Evolutionary conservation across 2,888 invertebrate species (phyloP).

Genomic region (Timandra comae): DNA sequence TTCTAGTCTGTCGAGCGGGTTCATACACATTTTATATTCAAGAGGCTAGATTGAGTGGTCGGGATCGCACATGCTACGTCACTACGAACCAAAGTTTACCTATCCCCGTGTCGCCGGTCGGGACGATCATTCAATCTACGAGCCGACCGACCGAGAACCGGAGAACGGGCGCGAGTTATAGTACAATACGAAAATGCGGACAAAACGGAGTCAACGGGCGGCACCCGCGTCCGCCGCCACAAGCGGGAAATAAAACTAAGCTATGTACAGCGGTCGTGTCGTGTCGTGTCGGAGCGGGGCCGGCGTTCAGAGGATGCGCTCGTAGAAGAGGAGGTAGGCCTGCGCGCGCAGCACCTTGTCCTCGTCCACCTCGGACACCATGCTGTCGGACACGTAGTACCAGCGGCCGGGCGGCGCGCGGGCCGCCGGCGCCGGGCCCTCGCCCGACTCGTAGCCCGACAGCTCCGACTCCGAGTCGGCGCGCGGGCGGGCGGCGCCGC

Average conservation of each 20-base stretch:
- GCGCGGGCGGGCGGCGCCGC: slow-evolving; percentile 54
- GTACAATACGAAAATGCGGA: slow-evolving; percentile 23
- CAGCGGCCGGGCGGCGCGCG: slow-evolving; percentile 84
- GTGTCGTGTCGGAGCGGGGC: slow-evolving; percentile 42
- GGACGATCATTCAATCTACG: no score
- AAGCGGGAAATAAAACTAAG: slow-evolving; percentile 26
- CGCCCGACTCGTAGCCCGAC: slow-evolving; percentile 74
- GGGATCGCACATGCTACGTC: no score
- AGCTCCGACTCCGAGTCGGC: slow-evolving; percentile 76
- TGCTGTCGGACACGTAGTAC: slow-evolving; percentile 96
- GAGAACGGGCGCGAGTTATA: slow-evolving; percentile 14
- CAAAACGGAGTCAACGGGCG: slow-evolving; percentile 11
- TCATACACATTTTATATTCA: no score
- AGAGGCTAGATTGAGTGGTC: no score
- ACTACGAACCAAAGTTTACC: no score
- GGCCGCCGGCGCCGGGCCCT: slow-evolving; percentile 46
- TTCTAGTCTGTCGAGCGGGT: no score
- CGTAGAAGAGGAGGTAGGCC: slow-evolving; percentile 97
- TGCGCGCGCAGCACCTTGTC: slow-evolving; percentile 88
- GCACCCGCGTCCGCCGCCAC: slow-evolving; percentile 11
- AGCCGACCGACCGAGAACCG: no score
- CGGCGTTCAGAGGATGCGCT: slow-evolving; percentile 84
- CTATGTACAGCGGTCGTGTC: slow-evolving; percentile 46
- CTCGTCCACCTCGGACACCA: slow-evolving; percentile 88
- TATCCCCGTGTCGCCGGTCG: slow-evolving; percentile 8